Evolutionary conservation across 2,797 vertebrate genomes (phyloP).

Genomic region (Notolabrus celidotus): DNA sequence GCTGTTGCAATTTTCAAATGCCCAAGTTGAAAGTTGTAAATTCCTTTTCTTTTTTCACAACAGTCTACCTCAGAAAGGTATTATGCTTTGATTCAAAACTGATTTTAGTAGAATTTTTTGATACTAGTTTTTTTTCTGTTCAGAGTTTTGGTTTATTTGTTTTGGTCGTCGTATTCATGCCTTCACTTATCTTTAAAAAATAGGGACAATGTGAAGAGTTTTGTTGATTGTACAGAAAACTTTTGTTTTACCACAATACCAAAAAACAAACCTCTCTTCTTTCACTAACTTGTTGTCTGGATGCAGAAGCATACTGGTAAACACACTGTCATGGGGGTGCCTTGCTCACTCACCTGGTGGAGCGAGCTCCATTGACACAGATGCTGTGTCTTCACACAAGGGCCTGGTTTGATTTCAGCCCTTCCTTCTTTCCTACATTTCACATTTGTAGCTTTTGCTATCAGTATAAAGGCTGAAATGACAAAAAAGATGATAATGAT

Average conservation of each 20-base stretch:
- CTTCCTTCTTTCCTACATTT: background rate
- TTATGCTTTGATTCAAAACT: background rate
- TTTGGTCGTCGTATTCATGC: background rate
- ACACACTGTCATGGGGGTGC: background rate
- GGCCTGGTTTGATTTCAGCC: background rate
- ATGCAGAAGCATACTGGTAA: background rate
- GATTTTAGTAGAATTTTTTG: background rate
- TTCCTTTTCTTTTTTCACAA: too few species aligned
- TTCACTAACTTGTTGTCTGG: background rate
- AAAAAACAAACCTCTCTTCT: too few species aligned
- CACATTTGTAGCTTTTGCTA: too few species aligned
- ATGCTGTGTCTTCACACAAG: background rate
- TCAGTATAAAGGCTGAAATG: background rate
- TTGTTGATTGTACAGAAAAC: too few species aligned
- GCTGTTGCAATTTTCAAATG: too few species aligned
- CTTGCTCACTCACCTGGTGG: background rate
- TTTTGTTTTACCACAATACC: too few species aligned
- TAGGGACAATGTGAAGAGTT: background rate
- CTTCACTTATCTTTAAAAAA: background rate
- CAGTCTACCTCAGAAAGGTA: too few species aligned
- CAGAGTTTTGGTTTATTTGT: background rate
- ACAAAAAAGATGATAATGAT: background rate
- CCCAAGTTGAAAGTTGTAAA: too few species aligned
- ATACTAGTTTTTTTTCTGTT: too few species aligned
- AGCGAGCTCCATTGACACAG: background rate